Base-by-base conservation (phyloP, 2,797 vertebrate genomes). In the Sitta carolinensis region DNA sequence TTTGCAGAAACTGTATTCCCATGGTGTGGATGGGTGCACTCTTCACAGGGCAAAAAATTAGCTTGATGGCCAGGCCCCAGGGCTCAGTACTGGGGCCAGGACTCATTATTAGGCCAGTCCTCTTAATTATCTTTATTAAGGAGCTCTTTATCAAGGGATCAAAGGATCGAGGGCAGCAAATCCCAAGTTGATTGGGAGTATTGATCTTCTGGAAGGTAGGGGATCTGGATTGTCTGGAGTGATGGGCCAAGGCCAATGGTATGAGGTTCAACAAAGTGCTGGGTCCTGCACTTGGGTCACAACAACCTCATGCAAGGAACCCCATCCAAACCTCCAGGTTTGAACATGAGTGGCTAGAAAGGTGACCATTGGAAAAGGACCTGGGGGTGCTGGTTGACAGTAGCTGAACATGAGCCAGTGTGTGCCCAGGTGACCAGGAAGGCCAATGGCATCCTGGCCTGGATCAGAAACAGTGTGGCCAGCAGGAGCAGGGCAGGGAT, bases 391-490 rank as follows among this genome's bases (percentile, higher is more conserved):
- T 66, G 23, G 3, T 51, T 6, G 6, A 16, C 16, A 47, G 61
- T 2, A 3, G 3, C 16, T 73, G n/a, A 66, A 34, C 16, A 4
- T 29, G 59, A 66, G 25, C 20, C 32, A 70, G 30, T 4, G 4
- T 34, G 62, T 4, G 23, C 25, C 51, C 58, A 45, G 16, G 0
- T 34, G 87, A 10, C 20, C n/a, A 30, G 40, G 79, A 50, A 51
- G 8, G 23, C 0, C 16, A n/a, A 0, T 12, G 70, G 48, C 3
- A 17, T 57, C 50, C 36, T 69, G 50, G 27, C 27, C 7, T 62
- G 11, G 1, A n/a, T 62, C 50, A 69, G 32, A 2, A 14, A 16
- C 0, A 29, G n/a, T 4, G 13, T 29, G 50, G 13, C 18, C 43
- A 50, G 50, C 42, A 62, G 63, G 63, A 36, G 1, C 47, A 54